Evolutionary conservation across 2,888 invertebrate species (phyloP).

Genomic region (Euclidia mi): DNA sequence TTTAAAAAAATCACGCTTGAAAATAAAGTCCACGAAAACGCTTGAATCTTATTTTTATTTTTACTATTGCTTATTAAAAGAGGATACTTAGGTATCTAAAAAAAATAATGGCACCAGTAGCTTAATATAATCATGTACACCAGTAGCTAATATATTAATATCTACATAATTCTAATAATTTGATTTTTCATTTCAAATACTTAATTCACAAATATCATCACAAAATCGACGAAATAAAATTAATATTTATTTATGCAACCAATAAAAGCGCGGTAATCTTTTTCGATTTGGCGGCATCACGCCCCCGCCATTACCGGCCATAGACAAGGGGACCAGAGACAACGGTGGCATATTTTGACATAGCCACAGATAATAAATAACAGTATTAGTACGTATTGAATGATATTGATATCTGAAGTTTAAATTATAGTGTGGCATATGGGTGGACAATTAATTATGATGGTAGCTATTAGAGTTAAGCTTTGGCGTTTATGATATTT

Average conservation of each 20-base stretch:
- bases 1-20: too few species aligned
- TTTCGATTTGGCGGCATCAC: conserved; percentile 73
- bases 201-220: too few species aligned
- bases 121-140: too few species aligned
- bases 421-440: conserved; percentile 49
- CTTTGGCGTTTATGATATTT: background rate
- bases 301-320: conserved; percentile 69
- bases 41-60: background rate
- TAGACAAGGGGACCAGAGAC: conserved; percentile 57
- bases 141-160: too few species aligned
- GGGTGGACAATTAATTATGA: conserved; percentile 40
- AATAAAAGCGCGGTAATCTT: conserved; percentile 77
- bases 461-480: conserved; percentile 2
- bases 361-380: conserved; percentile 82
- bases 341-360: conserved; percentile 68
- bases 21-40: too few species aligned
- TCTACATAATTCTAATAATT: background rate
- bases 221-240: conserved; percentile 38
- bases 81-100: too few species aligned
- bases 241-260: conserved; percentile 63
- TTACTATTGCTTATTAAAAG: too few species aligned
- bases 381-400: conserved; percentile 73
- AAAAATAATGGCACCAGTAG: too few species aligned
- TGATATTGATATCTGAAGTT: conserved; percentile 72
- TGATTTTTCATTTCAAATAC: background rate